These are phyloP conservation scores for Chamaetylas fuelleborni DNA, from an alignment of 2,113 vertebrate genomes.

Conservation along the genomic window DNA sequence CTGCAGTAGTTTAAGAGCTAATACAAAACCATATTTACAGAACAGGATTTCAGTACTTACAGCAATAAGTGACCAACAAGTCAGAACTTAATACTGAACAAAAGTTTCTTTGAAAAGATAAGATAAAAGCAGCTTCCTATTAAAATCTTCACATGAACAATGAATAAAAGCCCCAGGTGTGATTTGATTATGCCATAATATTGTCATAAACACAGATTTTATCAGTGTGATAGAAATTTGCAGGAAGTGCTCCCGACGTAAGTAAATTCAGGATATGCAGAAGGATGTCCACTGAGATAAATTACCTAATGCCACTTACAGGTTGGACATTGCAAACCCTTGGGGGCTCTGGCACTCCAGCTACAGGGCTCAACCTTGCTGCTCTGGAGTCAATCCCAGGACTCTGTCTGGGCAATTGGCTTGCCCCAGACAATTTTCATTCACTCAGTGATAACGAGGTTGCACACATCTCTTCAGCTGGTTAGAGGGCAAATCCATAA, in stretches of 20 bases:
- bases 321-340: background rate
- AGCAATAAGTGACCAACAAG: background rate
- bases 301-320: background rate
- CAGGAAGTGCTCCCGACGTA: background rate
- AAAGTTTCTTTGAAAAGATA: background rate
- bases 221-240: background rate
- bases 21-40: constrained; percentile 6
- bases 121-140: background rate
- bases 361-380: background rate
- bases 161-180: background rate
- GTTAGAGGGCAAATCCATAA: constrained; percentile 7
- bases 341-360: background rate
- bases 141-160: background rate
- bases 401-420: background rate
- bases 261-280: background rate
- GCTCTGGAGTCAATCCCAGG: constrained; percentile 17
- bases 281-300: background rate
- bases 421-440: background rate
- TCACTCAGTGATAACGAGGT: background rate
- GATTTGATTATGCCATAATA: background rate
- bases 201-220: background rate
- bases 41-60: background rate
- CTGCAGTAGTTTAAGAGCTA: background rate
- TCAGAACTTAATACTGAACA: background rate
- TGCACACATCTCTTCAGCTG: background rate